A percentile compares a stretch with the other conserved stretches of the same genome.
phyloP scores from a whole-genome alignment of 2,113 vertebrate species.

The Phalacrocorax brasilianus region DNA sequence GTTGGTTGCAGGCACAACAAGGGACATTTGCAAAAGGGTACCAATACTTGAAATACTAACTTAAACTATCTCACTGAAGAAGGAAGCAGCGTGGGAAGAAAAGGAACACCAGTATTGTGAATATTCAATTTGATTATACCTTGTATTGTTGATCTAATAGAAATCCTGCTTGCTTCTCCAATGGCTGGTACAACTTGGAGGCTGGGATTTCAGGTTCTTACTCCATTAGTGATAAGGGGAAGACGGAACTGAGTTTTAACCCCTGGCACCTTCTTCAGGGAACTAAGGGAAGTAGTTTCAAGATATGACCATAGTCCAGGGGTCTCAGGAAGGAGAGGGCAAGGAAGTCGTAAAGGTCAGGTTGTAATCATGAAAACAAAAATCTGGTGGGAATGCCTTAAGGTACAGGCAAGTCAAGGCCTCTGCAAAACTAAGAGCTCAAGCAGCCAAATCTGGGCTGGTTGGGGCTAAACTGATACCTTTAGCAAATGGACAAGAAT shows the following conservation, averaged over 20 bases:
- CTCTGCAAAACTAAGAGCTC: neutral
- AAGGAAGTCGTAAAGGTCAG: neutral
- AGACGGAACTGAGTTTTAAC: neutral
- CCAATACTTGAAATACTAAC: neutral
- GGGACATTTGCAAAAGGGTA: neutral
- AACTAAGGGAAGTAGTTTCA: neutral
- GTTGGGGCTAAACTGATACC: neutral
- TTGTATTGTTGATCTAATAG: neutral
- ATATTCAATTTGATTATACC: neutral
- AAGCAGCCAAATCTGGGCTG: neutral
- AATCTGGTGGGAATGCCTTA: neutral
- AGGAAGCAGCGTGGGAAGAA: neutral
- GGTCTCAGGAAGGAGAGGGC: neutral
- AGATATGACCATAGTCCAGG: neutral
- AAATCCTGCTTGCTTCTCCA: neutral
- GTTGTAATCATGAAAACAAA: neutral
- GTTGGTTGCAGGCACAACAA: neutral
- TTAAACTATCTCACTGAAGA: neutral
- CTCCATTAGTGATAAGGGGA: neutral
- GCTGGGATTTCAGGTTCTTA: neutral
- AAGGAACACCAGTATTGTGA: neutral
- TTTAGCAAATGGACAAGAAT: neutral
- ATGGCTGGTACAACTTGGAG: neutral
- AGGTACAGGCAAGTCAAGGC: neutral
- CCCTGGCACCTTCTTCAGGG: neutral